A percentile compares a stretch with the other conserved stretches of the same genome.
Evolutionary conservation across 2,888 invertebrate species (phyloP).

Genomic region (Lepetodrilus schrolli): DNA sequence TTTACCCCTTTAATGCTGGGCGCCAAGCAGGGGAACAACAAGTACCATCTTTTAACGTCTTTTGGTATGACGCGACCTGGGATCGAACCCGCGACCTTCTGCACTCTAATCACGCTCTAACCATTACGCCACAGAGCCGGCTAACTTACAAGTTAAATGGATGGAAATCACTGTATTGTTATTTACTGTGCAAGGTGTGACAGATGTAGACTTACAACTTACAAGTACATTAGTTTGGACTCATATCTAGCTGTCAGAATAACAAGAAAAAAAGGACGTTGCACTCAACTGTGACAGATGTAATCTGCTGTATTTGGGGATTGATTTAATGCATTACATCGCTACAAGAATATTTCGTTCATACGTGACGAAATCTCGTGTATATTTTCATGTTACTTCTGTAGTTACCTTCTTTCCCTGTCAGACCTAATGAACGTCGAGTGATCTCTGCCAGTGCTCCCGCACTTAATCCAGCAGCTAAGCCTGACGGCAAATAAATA

Average conservation of each 20-base stretch:
- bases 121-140: neutral
- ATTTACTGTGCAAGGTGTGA: too few species aligned
- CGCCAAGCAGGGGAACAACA: neutral
- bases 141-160: too few species aligned
- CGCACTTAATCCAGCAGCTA: conserved; percentile 93
- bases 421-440: conserved; percentile 83
- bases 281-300: too few species aligned
- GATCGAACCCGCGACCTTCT: neutral
- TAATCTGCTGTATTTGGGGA: too few species aligned
- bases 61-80: neutral
- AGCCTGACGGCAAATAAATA: conserved; percentile 71
- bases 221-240: too few species aligned
- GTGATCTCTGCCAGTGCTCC: conserved; percentile 95
- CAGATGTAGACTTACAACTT: too few species aligned
- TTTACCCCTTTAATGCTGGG: neutral
- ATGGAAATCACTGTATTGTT: too few species aligned
- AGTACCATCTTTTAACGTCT: neutral
- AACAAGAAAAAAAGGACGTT: too few species aligned
- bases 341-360: too few species aligned
- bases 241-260: too few species aligned
- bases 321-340: too few species aligned
- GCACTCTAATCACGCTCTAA: neutral
- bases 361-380: too few species aligned
- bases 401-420: conserved; percentile 26
- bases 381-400: neutral